Conservation (phyloP, 30 jellyfish, hydroid and myxozoan species). For the Cassiopea andromeda region DNA sequence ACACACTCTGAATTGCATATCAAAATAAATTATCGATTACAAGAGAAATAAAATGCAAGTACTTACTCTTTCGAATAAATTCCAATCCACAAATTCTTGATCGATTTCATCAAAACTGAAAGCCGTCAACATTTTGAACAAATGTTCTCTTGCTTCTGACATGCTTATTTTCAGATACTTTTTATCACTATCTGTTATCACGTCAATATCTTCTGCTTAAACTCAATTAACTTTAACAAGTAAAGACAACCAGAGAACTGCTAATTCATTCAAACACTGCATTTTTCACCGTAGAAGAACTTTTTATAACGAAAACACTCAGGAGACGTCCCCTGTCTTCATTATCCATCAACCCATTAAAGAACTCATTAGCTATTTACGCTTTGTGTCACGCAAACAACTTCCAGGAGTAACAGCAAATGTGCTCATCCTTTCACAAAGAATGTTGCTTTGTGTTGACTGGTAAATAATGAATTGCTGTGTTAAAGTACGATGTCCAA, state of each 20-base stretch:
- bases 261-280: too few species aligned
- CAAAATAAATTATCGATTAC: not conserved
- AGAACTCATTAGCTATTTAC: too few species aligned
- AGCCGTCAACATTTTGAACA: constrained; percentile 64
- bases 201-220: constrained; percentile 25
- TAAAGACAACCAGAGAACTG: not conserved
- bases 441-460: too few species aligned
- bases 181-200: constrained; percentile 31
- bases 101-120: constrained; percentile 57
- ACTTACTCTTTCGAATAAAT: constrained; percentile 50
- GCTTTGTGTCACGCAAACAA: too few species aligned
- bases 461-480: too few species aligned
- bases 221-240: constrained; percentile 4
- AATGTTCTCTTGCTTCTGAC: constrained; percentile 35
- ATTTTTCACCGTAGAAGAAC: too few species aligned
- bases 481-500: too few species aligned
- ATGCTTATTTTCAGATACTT: not conserved
- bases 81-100: constrained; percentile 40
- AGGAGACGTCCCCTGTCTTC: too few species aligned
- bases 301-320: too few species aligned
- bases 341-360: too few species aligned
- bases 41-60: not conserved
- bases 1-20: not conserved
- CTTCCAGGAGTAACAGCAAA: too few species aligned
- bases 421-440: too few species aligned